Evolutionary conservation across 2,888 invertebrate species (phyloP).

Genomic region (Ormia ochracea): DNA sequence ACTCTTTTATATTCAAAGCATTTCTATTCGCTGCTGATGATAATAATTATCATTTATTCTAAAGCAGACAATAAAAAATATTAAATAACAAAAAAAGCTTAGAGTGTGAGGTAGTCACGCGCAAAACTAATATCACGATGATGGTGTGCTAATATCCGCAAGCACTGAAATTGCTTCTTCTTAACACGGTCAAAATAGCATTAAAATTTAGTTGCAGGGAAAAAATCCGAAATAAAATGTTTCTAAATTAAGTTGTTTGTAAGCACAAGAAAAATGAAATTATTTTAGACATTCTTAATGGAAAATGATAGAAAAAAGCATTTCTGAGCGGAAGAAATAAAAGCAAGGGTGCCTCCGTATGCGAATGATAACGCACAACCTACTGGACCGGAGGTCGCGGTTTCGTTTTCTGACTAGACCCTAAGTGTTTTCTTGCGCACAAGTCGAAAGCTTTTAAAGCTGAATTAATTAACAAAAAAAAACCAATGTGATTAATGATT

Average conservation of each 20-base stretch:
- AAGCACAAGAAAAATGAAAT: too few relatives aligned
- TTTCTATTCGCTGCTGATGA: background rate
- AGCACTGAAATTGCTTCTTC: background rate
- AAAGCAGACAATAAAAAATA: background rate
- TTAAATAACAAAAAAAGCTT: background rate
- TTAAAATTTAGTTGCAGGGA: constrained; percentile 4
- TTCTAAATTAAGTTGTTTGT: background rate
- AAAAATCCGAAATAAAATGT: background rate
- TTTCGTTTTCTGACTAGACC: too few relatives aligned
- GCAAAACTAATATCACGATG: constrained; percentile 54
- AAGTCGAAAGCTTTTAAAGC: too few relatives aligned
- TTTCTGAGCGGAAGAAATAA: too few relatives aligned
- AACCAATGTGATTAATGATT: too few relatives aligned
- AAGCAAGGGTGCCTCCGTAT: too few relatives aligned
- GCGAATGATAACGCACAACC: too few relatives aligned
- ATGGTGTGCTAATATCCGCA: constrained; percentile 49
- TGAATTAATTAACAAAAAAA: too few relatives aligned
- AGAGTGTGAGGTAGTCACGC: constrained; percentile 53
- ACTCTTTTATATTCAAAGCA: background rate
- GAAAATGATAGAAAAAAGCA: too few relatives aligned
- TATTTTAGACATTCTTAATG: too few relatives aligned
- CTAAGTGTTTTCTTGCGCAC: too few relatives aligned
- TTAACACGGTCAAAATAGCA: background rate
- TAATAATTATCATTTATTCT: constrained; percentile 26
- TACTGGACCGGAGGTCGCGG: too few relatives aligned